phyloP scores from a whole-genome alignment of 2,113 vertebrate species.

The Panthera leo region DNA sequence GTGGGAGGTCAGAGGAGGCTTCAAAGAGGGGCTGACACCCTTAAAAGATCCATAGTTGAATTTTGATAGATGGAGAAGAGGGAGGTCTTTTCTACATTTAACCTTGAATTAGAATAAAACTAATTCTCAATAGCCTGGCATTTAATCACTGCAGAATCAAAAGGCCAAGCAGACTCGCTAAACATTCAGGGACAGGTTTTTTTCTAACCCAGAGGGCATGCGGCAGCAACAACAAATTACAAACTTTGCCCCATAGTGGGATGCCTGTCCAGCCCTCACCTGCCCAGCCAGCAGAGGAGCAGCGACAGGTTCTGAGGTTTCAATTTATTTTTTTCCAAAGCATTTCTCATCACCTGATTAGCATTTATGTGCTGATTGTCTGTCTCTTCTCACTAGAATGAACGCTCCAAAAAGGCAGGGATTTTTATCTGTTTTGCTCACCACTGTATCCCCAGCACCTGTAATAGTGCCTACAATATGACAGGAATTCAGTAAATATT shows the following conservation, averaged over 20 bases:
- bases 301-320: background rate
- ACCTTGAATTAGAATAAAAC: slow-evolving; percentile 81
- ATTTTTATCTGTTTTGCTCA: background rate
- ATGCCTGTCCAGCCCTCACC: background rate
- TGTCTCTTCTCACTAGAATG: background rate
- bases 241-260: slow-evolving; percentile 55
- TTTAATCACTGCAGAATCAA: slow-evolving; percentile 80
- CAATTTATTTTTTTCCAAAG: slow-evolving; percentile 62
- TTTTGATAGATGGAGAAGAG: slow-evolving; percentile 71
- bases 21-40: slow-evolving; percentile 41
- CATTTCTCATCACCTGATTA: background rate
- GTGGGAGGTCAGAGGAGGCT: slow-evolving; percentile 26
- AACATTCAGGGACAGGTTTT: slow-evolving; percentile 76
- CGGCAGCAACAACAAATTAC: slow-evolving; percentile 75
- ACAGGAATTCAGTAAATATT: background rate
- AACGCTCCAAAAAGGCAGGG: background rate
- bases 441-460: background rate
- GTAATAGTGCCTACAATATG: background rate
- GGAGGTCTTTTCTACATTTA: slow-evolving; percentile 74
- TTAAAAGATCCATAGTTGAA: slow-evolving; percentile 65
- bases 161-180: slow-evolving; percentile 75
- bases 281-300: background rate
- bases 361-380: background rate
- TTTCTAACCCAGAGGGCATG: slow-evolving; percentile 65
- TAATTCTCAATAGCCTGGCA: slow-evolving; percentile 78